Conservation (phyloP, 1,140 invertebrate species). For the Plectrocnemia conspersa region DNA sequence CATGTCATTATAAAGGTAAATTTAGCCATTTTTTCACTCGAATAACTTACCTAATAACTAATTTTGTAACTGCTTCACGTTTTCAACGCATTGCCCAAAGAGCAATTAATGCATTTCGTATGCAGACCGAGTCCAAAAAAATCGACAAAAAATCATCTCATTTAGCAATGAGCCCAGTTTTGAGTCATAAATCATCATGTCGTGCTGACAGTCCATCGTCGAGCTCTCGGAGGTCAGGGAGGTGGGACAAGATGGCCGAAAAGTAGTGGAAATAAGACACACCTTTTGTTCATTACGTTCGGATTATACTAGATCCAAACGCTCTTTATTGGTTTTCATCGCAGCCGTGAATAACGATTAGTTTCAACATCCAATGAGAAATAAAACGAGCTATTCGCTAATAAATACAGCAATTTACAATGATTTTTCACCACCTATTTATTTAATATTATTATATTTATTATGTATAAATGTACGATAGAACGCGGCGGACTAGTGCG, state of each 20-base stretch:
- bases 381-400: constrained; percentile 19
- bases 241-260: constrained; percentile 10
- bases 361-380: constrained; percentile 33
- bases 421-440: constrained; percentile 16
- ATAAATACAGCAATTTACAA: constrained; percentile 20
- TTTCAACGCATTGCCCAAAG: too few species aligned
- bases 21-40: too few species aligned
- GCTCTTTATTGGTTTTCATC: constrained; percentile 16
- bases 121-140: too few species aligned
- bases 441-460: neutral
- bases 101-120: too few species aligned
- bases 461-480: constrained; percentile 4
- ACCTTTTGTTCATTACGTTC: constrained; percentile 20
- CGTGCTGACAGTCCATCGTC: constrained; percentile 24
- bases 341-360: constrained; percentile 31
- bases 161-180: constrained; percentile 9
- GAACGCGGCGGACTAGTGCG: neutral
- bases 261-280: constrained; percentile 30
- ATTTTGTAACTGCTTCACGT: too few species aligned
- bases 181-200: constrained; percentile 29
- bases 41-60: too few species aligned
- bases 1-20: too few species aligned
- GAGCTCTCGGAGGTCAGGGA: neutral
- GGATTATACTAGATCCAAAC: constrained; percentile 24
- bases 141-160: constrained; percentile 7